These are phyloP conservation scores for Ceratina japonica DNA, from an alignment of 1,140 invertebrate genomes.

Conservation along the genomic window DNA sequence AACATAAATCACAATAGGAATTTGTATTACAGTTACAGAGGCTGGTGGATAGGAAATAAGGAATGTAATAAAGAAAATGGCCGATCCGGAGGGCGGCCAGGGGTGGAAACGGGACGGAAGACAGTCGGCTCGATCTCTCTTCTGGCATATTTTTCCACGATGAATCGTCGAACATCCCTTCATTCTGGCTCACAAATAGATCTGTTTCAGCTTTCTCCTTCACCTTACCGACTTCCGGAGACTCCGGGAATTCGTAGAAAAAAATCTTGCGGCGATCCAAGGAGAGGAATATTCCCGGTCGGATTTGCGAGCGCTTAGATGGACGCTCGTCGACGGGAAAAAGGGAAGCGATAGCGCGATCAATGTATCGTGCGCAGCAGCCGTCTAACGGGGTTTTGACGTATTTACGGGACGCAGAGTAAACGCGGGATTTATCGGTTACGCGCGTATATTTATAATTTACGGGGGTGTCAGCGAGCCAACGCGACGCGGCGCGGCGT, in stretches of 20 bases:
- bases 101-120: neutral
- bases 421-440: constrained; percentile 35
- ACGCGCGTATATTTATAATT: constrained; percentile 39
- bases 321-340: neutral
- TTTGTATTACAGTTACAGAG: constrained; percentile 80
- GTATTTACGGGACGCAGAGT: constrained; percentile 21
- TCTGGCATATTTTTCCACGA: constrained; percentile 8
- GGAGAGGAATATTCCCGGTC: too few species aligned
- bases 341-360: neutral
- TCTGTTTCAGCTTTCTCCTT: neutral
- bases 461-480: constrained; percentile 22
- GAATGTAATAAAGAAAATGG: constrained; percentile 81
- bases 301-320: neutral
- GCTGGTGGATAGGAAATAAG: constrained; percentile 79
- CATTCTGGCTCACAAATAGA: neutral
- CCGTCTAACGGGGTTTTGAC: constrained; percentile 16
- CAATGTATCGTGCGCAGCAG: constrained; percentile 12
- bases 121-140: constrained; percentile 23
- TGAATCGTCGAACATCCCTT: neutral
- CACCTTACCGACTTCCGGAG: neutral
- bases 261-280: neutral
- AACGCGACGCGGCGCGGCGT: neutral
- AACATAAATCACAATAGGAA: constrained; percentile 81
- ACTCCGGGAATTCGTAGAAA: neutral
- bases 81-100: constrained; percentile 49